Evolutionary conservation across 2,113 vertebrate genomes (phyloP).

Genomic region (Danionella cerebrum): DNA sequence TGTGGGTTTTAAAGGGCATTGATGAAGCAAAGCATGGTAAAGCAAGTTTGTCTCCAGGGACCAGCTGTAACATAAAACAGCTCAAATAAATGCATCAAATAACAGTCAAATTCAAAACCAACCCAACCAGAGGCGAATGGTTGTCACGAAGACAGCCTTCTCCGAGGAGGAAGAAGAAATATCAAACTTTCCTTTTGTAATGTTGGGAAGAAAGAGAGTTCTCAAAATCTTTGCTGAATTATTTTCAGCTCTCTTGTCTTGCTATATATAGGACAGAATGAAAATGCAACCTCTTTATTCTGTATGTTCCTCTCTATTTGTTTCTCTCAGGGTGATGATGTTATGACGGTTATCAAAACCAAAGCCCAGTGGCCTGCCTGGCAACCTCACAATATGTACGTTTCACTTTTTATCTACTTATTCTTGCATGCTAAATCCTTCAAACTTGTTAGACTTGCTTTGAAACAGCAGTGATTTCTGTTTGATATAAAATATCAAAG

Average conservation of each 20-base stretch:
- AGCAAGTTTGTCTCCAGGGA: no score
- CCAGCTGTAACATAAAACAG: no score
- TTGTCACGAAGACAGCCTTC: no score
- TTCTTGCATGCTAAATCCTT: not conserved
- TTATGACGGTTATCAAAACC: conserved; percentile 95
- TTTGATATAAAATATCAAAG: no score
- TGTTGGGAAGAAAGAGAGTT: not conserved
- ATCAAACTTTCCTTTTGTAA: not conserved
- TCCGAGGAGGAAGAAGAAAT: no score
- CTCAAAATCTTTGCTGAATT: not conserved
- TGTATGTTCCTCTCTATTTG: conserved; percentile 2
- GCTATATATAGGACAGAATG: conserved; percentile 1
- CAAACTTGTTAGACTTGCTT: no score
- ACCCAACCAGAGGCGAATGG: no score
- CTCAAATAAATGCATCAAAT: no score
- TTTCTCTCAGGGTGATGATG: conserved; percentile 81
- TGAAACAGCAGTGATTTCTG: no score
- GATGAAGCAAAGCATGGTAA: not conserved
- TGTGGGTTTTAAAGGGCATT: not conserved
- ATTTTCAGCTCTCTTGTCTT: not conserved
- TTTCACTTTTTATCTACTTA: conserved; percentile 37
- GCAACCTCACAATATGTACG: conserved; percentile 96
- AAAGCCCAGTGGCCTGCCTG: conserved; percentile 98
- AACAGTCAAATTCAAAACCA: no score
- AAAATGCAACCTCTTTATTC: not conserved